Conservation (phyloP, 2,797 vertebrate genomes). For the Trichosurus vulpecula region DNA sequence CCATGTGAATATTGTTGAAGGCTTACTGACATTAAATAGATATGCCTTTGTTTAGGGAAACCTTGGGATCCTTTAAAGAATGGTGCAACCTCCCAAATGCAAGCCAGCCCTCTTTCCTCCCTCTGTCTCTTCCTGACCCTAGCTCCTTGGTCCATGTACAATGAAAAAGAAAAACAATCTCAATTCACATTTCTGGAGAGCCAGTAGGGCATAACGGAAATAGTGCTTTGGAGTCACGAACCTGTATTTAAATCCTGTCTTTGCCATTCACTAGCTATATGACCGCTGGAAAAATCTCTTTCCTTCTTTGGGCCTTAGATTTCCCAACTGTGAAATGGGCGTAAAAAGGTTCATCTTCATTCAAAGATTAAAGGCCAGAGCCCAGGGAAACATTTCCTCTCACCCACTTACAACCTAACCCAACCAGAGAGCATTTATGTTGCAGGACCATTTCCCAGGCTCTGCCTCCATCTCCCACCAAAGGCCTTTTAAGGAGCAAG, state of each 20-base stretch:
- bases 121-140: neutral
- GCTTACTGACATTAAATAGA: neutral
- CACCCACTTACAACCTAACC: neutral
- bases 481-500: neutral
- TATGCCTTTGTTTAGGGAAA: neutral
- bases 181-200: neutral
- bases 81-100: neutral
- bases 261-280: neutral
- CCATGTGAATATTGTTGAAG: neutral
- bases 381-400: neutral
- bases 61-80: neutral
- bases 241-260: neutral
- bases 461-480: neutral
- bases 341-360: neutral
- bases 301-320: neutral
- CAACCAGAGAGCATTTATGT: neutral
- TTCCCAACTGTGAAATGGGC: neutral
- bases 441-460: neutral
- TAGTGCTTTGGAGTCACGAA: neutral
- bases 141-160: too few species aligned
- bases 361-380: neutral
- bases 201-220: neutral
- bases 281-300: neutral
- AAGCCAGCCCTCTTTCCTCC: neutral
- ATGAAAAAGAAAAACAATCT: neutral